phyloP scores from a whole-genome alignment of 2,888 invertebrate genomes.

The Chymomyza fuscimana region DNA sequence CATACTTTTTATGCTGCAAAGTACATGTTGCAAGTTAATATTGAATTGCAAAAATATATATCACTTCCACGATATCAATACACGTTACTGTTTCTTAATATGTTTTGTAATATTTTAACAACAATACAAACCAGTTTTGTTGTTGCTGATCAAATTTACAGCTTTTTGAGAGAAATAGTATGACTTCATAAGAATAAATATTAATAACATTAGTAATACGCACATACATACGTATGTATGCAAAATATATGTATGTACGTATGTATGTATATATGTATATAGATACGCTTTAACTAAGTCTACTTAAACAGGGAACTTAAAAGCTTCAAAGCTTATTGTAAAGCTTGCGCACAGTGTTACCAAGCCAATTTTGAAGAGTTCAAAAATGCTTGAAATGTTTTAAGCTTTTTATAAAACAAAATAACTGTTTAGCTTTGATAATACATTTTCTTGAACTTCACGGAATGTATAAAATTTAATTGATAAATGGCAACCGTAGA shows the following conservation, averaged over 20 bases:
- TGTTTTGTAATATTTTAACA: background rate
- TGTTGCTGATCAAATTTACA: background rate
- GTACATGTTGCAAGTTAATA: background rate
- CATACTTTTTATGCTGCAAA: no score
- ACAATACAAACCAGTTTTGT: background rate
- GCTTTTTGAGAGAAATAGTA: background rate
- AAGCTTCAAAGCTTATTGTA: background rate
- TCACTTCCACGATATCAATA: background rate
- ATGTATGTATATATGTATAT: background rate
- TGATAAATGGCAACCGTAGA: conserved; percentile 29
- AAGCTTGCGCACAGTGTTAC: background rate
- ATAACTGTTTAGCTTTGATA: no score
- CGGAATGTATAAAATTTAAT: no score
- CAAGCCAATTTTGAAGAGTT: background rate
- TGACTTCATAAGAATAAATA: background rate
- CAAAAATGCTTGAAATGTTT: no score
- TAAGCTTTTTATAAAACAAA: no score
- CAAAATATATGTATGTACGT: background rate
- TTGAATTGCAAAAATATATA: background rate
- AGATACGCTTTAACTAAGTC: background rate
- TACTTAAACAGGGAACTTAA: background rate
- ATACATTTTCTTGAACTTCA: no score
- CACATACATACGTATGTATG: no score
- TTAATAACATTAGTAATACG: background rate
- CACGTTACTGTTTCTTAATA: background rate